Conservation (phyloP, 1,140 invertebrate genomes). For the Chymomyza costata region DNA sequence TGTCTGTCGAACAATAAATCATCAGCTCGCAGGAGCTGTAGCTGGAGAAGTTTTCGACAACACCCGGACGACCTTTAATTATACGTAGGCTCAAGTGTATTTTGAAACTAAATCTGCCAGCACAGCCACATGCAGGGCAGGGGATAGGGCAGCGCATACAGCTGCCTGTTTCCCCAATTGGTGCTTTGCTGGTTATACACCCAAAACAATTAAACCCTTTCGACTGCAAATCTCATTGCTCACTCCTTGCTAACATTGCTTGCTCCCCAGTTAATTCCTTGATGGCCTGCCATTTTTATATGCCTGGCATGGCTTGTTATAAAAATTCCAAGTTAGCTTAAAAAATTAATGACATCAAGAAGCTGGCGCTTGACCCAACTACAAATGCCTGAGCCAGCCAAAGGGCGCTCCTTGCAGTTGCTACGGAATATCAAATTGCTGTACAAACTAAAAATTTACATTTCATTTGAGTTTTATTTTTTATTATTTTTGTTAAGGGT, state of each 20-base stretch:
- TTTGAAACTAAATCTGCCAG: slow-evolving; percentile 65
- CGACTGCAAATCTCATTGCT: background rate
- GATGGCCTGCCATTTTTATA: slow-evolving; percentile 59
- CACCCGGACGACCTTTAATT: slow-evolving; percentile 66
- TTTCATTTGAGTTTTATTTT: slow-evolving; percentile 27
- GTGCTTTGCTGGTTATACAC: slow-evolving; percentile 30
- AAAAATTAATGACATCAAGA: slow-evolving; percentile 73
- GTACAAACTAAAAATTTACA: slow-evolving; percentile 46
- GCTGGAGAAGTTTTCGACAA: too few species aligned
- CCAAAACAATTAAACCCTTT: slow-evolving; percentile 71
- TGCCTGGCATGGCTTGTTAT: slow-evolving; percentile 3
- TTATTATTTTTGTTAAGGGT: too few species aligned
- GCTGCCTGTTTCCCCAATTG: slow-evolving; percentile 7
- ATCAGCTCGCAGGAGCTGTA: slow-evolving; percentile 29
- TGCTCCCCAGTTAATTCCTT: slow-evolving; percentile 23
- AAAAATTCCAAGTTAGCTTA: slow-evolving; percentile 66
- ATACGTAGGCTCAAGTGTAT: slow-evolving; percentile 63
- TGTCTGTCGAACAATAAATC: slow-evolving; percentile 67
- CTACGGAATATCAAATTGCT: slow-evolving; percentile 46
- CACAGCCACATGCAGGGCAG: background rate
- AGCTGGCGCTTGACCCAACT: slow-evolving; percentile 53
- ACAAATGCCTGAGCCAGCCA: slow-evolving; percentile 6
- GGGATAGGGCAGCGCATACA: background rate
- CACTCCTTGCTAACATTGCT: slow-evolving; percentile 13
- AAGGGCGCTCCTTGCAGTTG: slow-evolving; percentile 21